Base-by-base conservation (phyloP, 2,113 vertebrate genomes). In the Charina bottae region DNA sequence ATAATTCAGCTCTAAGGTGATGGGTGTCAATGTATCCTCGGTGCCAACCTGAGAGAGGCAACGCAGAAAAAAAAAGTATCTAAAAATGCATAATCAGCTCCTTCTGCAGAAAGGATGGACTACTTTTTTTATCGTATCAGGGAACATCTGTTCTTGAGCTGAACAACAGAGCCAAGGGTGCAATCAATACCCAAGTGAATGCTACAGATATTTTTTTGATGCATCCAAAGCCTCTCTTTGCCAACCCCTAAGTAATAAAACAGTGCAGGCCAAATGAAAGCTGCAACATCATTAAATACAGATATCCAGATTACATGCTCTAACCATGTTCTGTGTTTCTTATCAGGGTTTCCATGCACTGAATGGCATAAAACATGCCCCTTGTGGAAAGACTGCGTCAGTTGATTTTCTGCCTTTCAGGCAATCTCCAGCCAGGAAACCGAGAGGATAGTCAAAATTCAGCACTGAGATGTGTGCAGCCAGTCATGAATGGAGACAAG, bases 1-100 rank as follows among this genome's bases (percentile, higher is more conserved):
- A 89, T 95, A 95, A 93, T 93, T 92, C 83, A 97, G 93, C 10
- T 91, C 89, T 88, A 97, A 88, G 85, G 55, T 33, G 83, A 97
- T 94, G 37, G 96, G 96, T 21, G 6, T 95, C 88, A 95, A 19
- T 0, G 93, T 59, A 23, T 97, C 97, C n/a, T 93, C 94, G 0
- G 93, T 90, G 2, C 96, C 97, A 24, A 28, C 89, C 97, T 97
- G 85, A 84, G 28, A 89, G 54, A 62, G 46, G n/a, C 15, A 19
- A 24, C 26, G 62, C 26, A 13, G 60, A 55, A 37, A 83, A 26
- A 33, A 37, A 42, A 19, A 0, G 15, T 1, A 9, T 13, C 7
- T 90, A 13, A 23, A 60, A 84, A 54, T 53, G 26, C 6, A 24
- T 62, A 9, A 53, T 54, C 13, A 87, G 19, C 3, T 87, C 21